phyloP scores from a whole-genome alignment of 30 jellyfish, hydroid and myxozoan genomes.

The Morbakka virulenta region DNA sequence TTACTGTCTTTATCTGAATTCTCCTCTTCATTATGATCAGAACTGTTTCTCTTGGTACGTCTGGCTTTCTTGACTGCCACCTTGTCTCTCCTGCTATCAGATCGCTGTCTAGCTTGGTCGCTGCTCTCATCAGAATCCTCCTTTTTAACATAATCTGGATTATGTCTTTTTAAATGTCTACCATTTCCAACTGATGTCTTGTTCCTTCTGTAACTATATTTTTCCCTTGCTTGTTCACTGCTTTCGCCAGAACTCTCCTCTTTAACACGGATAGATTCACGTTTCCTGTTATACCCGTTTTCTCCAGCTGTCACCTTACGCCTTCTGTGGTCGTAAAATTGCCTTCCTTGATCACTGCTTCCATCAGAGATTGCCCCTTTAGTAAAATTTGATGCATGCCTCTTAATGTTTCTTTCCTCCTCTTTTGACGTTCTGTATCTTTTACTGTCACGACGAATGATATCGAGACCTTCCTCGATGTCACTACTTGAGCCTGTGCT shows the following conservation, averaged over 20 bases:
- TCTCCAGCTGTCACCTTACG: not conserved
- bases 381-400: not conserved
- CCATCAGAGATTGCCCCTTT: not conserved
- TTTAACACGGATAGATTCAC: not conserved
- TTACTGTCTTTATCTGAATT: not conserved
- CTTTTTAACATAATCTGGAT: not conserved
- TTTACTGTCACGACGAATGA: too few relatives aligned
- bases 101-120: not conserved
- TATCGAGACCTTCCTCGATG: not conserved
- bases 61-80: constrained; percentile 1
- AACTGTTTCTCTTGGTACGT: not conserved
- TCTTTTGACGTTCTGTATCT: not conserved
- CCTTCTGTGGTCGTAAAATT: not conserved
- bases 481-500: not conserved
- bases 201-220: not conserved
- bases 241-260: too few relatives aligned
- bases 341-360: not conserved
- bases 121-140: not conserved
- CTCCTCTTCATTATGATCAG: not conserved
- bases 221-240: too few relatives aligned
- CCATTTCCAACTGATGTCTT: not conserved
- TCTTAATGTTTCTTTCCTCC: not conserved
- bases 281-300: not conserved
- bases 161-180: not conserved
- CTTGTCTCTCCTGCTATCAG: constrained; percentile 10